Conservation (phyloP, 2,888 invertebrate species). For the Hipparchia sbordonii region DNA sequence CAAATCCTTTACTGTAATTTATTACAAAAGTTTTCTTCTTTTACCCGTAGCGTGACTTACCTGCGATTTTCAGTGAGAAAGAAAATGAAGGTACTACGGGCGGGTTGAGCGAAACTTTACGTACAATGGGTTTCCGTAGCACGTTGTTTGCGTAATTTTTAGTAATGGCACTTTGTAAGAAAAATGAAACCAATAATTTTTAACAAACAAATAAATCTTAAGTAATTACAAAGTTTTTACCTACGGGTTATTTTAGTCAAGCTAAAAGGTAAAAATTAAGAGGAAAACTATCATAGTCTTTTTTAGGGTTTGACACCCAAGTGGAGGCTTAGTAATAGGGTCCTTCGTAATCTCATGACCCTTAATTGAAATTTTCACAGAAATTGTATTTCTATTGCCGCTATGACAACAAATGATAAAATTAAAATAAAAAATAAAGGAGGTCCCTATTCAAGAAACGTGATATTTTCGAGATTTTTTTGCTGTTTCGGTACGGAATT, state of each 20-base stretch:
- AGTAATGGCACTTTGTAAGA: not conserved
- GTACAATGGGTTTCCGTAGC: not conserved
- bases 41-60: not conserved
- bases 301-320: not conserved
- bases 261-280: not conserved
- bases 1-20: not conserved
- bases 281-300: not conserved
- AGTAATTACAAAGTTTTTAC: not conserved
- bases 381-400: too few relatives aligned
- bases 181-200: not conserved
- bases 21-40: not conserved
- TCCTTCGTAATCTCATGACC: too few relatives aligned
- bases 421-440: too few relatives aligned
- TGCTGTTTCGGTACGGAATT: too few relatives aligned
- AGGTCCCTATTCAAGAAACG: too few relatives aligned
- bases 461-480: too few relatives aligned
- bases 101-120: not conserved
- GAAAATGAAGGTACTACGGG: not conserved
- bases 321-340: too few relatives aligned
- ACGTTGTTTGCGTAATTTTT: not conserved
- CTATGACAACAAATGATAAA: too few relatives aligned
- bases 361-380: too few relatives aligned
- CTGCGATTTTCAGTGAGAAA: slow-evolving; percentile 11
- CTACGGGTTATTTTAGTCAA: not conserved
- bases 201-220: not conserved